Percentiles rank a stretch among this genome's conserved stretches.
Conservation (phyloP, 2,888 invertebrate species). For the Drosophila testacea region DNA sequence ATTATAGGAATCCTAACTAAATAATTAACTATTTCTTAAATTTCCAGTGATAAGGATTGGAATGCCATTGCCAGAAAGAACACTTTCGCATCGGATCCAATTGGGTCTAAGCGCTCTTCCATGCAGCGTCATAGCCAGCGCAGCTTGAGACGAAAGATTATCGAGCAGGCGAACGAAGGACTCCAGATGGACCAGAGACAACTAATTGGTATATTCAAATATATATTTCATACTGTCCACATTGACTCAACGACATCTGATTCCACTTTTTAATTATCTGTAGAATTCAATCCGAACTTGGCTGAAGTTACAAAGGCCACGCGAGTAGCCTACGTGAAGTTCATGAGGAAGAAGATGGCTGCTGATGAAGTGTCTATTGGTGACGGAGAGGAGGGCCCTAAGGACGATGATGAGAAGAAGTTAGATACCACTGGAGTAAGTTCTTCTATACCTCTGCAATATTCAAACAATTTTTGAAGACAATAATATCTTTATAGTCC, state of each 20-base stretch:
- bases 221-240: not conserved
- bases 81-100: slow-evolving; percentile 90
- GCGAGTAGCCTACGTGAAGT: slow-evolving; percentile 94
- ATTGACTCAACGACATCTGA: not conserved
- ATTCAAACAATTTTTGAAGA: not conserved
- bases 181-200: slow-evolving; percentile 90
- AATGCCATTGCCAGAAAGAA: slow-evolving; percentile 92
- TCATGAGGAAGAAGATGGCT: slow-evolving; percentile 91
- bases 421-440: slow-evolving; percentile 54
- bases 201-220: slow-evolving; percentile 87
- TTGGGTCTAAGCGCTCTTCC: slow-evolving; percentile 91
- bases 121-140: slow-evolving; percentile 88
- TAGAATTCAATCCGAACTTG: slow-evolving; percentile 93
- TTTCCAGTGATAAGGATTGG: slow-evolving; percentile 88
- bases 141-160: slow-evolving; percentile 90
- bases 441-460: not conserved
- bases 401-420: slow-evolving; percentile 47
- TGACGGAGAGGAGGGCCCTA: slow-evolving; percentile 42
- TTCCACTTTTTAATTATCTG: not conserved
- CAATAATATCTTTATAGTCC: slow-evolving; percentile 39
- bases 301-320: slow-evolving; percentile 91
- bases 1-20: no score
- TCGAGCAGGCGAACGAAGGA: slow-evolving; percentile 88
- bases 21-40: not conserved
- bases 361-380: slow-evolving; percentile 84